Evolutionary conservation across 2,888 invertebrate genomes (phyloP), one percentile per base, ranked within the genome.

Genomic region (Strigamia transsilvanica): DNA sequence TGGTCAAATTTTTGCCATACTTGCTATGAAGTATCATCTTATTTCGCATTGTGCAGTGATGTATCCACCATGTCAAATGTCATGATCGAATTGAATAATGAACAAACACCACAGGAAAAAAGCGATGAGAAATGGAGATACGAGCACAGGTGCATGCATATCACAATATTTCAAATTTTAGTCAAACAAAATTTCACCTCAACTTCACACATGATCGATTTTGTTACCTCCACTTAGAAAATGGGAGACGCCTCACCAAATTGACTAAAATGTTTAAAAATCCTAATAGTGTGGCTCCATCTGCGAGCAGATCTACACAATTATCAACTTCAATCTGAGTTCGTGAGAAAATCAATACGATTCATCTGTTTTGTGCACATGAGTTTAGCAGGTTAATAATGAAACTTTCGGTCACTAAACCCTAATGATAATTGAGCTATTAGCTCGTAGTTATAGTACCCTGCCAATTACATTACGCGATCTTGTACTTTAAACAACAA

Each of bases 221-320:
- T 61, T 61, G 61, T 61, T 61, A 61, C 61, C 61, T 61, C 61
- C 61, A 61, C 18, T 21, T 61, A 51, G 61, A 23, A 61, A 61
- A 61, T 61, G 61, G 61, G 61, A n/a, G 61, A 23, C 7, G 61
- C 21, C 61, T 61, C 18, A 7, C 61, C 12, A 18, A 61, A 61
- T 61, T 61, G 61, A 21, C 61, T 23, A 61, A 61, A 23, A 38
- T 9, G 21, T 21, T 4, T 2, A 61, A 61, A 61, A 61, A 61
- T 23, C 18, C 13, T 61, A 9, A 61, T 61, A 61, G 18, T 18
- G 61, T 61, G 61, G 61, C 61, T 61, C 61, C 61, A 61, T 61
- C 61, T 61, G 21, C 23, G 61, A 61, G 7, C 61, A 61, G n/a
- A 46, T 46, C 46, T 46, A 15, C 6, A 15, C 13, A 46, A 46